Evolutionary conservation across 2,888 invertebrate species (phyloP).

Genomic region (Drosophila lutescens): DNA sequence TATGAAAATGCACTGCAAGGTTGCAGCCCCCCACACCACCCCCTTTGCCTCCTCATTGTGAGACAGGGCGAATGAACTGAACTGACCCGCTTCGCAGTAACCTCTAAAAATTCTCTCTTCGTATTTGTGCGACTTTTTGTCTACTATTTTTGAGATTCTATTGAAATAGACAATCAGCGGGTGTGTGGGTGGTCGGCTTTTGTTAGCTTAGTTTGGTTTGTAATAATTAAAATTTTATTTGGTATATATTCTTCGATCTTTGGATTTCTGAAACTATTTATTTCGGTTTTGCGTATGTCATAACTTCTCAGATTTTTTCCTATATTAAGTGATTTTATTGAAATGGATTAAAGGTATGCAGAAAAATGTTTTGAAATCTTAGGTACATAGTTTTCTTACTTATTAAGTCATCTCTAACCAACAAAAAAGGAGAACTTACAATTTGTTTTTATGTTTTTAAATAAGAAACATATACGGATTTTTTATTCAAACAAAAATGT

Average conservation of each 20-base stretch:
- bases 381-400: too few relatives aligned
- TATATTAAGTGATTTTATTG: too few relatives aligned
- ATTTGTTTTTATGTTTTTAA: too few relatives aligned
- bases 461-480: too few relatives aligned
- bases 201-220: slow-evolving; percentile 7
- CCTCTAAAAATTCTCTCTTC: slow-evolving; percentile 73
- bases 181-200: slow-evolving; percentile 22
- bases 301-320: not conserved
- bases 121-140: slow-evolving; percentile 33
- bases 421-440: too few relatives aligned
- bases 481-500: too few relatives aligned
- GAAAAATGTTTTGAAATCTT: too few relatives aligned
- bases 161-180: slow-evolving; percentile 2
- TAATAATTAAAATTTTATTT: slow-evolving; percentile 7
- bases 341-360: too few relatives aligned
- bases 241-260: not conserved
- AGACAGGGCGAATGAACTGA: slow-evolving; percentile 83
- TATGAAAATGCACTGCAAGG: slow-evolving; percentile 66
- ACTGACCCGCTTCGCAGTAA: slow-evolving; percentile 83
- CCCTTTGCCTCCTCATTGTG: slow-evolving; percentile 7
- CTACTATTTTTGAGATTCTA: slow-evolving; percentile 23
- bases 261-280: too few relatives aligned
- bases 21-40: slow-evolving; percentile 42
- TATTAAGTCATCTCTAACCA: too few relatives aligned
- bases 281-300: not conserved